A percentile compares a stretch with the other conserved stretches of the same genome.
These are phyloP conservation scores for Cryptomyrus ogoouensis DNA, from an alignment of 2,113 vertebrate species.

Conservation along the genomic window DNA sequence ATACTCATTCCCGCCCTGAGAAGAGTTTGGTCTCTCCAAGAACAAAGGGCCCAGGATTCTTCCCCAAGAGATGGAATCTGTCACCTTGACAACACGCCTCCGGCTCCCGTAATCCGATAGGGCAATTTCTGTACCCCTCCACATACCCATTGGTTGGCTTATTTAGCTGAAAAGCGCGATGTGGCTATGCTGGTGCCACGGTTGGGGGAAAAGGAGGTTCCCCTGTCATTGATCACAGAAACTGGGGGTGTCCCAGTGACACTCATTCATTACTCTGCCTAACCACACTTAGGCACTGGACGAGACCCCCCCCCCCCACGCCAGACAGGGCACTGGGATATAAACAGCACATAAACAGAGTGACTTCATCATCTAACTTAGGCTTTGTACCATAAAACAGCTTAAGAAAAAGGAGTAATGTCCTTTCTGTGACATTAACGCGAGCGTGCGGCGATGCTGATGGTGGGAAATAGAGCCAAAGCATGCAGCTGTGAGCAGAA, in stretches of 20 bases:
- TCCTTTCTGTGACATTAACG: neutral
- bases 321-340: neutral
- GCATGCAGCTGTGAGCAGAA: neutral
- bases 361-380: neutral
- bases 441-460: neutral
- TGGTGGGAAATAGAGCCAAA: neutral
- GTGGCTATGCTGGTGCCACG: neutral
- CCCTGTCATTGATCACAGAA: neutral
- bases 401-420: neutral
- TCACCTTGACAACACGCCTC: neutral
- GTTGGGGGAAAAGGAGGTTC: neutral
- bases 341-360: neutral
- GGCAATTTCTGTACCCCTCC: neutral
- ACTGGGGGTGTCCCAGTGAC: neutral
- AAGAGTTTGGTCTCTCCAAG: neutral
- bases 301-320: neutral
- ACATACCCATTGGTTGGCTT: neutral
- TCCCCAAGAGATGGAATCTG: neutral
- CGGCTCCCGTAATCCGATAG: neutral
- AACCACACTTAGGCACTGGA: neutral
- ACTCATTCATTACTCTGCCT: neutral
- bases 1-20: neutral
- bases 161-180: neutral
- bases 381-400: neutral
- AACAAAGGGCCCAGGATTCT: neutral